Conservation (phyloP, 2,113 vertebrate species). For the Holacanthus passer region DNA sequence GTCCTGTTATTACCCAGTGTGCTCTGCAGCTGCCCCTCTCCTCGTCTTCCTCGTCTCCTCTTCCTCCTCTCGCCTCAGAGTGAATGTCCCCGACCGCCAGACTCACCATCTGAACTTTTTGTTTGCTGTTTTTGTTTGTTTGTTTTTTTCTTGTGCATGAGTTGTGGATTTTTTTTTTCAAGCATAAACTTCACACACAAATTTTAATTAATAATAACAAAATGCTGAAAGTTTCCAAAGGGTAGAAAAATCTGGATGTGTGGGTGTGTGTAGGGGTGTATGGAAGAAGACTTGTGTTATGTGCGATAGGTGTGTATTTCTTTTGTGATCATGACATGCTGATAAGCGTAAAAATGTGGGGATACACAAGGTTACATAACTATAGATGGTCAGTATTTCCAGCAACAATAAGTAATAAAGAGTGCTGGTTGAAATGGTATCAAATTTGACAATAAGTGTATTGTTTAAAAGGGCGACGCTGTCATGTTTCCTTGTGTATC, state of each 20-base stretch:
- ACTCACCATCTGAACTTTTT: slow-evolving; percentile 9
- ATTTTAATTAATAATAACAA: slow-evolving; percentile 60
- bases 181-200: slow-evolving; percentile 41
- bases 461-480: background rate
- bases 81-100: slow-evolving; percentile 13
- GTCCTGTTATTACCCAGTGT: background rate
- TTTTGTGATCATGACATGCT: slow-evolving; percentile 47
- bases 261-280: slow-evolving; percentile 16
- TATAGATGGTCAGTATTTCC: slow-evolving; percentile 29
- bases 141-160: slow-evolving; percentile 68
- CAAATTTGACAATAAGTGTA: background rate
- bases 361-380: slow-evolving; percentile 10
- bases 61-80: slow-evolving; percentile 12
- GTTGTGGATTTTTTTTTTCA: slow-evolving; percentile 52
- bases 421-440: background rate
- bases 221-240: slow-evolving; percentile 77
- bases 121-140: slow-evolving; percentile 16
- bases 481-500: slow-evolving; percentile 28
- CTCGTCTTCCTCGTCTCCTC: slow-evolving; percentile 13
- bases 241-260: slow-evolving; percentile 46
- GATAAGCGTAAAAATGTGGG: slow-evolving; percentile 25
- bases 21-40: slow-evolving; percentile 26
- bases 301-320: slow-evolving; percentile 28
- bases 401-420: slow-evolving; percentile 41
- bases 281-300: slow-evolving; percentile 25